Evolutionary conservation across 2,797 vertebrate species (phyloP), one percentile per base, ranked within the genome.

Genomic region (Bradypodion ventrale): DNA sequence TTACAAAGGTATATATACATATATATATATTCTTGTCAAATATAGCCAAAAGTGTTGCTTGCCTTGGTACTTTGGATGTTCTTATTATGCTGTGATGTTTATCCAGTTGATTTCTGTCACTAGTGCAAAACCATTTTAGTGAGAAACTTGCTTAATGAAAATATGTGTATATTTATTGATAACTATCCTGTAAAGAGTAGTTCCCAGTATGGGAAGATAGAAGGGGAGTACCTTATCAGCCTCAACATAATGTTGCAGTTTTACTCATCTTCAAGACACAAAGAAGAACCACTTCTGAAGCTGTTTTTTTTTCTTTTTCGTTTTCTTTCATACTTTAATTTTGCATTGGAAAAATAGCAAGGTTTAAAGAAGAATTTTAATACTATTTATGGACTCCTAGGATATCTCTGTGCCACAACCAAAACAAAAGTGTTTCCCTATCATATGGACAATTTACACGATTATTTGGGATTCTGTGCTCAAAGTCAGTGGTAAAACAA

Each of bases 1-100:
- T 99, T 95, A 96, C 97, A 89, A 97, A 99, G 99, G 99, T 99
- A 99, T 94, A 95, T 94, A 87, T 75, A 89, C 80, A 83, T 80
- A 92, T 87, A 89, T 86, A 92, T 94, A 95, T 94, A 94, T 92
- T 93, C 90, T 93, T 95, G 92, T 94, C 92, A 87, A 91, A 85
- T 95, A 83, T 88, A 93, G 80, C 44, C 52, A 83, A 83, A 85
- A 90, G 82, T 74, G 83, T 94, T 85, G 84, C 84, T 94, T 92
- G 78, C 87, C 87, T 93, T 92, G 86, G 0, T 89, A 83, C 92
- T 95, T 95, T 94, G 93, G 94, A 92, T 87, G 74, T 88, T 91
- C 89, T 90, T 84, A n/a, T n/a, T n/a, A 83, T 90, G 68, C 89
- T 92, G 91, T 88, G 87, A 83, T 73, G 80, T 91, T 59, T 93